Conservation (phyloP, 2,113 vertebrate species). For the Genyomyrus donnyi region DNA sequence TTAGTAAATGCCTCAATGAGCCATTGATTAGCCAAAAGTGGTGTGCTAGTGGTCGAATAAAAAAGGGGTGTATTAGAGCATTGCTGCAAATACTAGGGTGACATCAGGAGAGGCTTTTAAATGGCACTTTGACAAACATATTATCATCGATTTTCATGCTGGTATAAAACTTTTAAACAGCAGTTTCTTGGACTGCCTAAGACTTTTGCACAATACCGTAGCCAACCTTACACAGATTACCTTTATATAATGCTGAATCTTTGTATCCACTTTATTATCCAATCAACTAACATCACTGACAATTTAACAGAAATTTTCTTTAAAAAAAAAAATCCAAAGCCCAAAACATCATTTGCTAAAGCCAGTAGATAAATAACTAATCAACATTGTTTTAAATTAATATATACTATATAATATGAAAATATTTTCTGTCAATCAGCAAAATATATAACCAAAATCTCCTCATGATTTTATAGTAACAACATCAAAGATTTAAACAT, state of each 20-base stretch:
- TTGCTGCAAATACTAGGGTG: not conserved
- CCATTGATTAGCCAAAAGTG: not conserved
- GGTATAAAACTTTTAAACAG: not conserved
- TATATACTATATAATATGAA: not conserved
- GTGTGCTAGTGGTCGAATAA: not conserved
- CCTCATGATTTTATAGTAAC: not conserved
- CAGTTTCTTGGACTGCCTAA: not conserved
- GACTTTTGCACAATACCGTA: not conserved
- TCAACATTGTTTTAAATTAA: not conserved
- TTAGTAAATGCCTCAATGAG: not conserved
- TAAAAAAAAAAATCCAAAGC: not conserved
- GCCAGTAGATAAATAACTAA: not conserved
- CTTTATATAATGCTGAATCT: not conserved
- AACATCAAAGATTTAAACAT: not conserved
- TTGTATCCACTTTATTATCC: not conserved
- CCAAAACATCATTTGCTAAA: not conserved
- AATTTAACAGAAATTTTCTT: not conserved
- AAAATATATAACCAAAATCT: not conserved
- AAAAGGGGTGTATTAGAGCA: not conserved
- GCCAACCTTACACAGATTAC: not conserved
- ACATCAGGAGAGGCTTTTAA: not conserved
- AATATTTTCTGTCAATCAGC: not conserved
- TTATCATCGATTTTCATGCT: not conserved
- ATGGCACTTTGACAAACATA: not conserved
- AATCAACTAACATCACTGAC: not conserved